Conservation (phyloP, 2,113 vertebrate genomes). For the Sorex araneus region DNA sequence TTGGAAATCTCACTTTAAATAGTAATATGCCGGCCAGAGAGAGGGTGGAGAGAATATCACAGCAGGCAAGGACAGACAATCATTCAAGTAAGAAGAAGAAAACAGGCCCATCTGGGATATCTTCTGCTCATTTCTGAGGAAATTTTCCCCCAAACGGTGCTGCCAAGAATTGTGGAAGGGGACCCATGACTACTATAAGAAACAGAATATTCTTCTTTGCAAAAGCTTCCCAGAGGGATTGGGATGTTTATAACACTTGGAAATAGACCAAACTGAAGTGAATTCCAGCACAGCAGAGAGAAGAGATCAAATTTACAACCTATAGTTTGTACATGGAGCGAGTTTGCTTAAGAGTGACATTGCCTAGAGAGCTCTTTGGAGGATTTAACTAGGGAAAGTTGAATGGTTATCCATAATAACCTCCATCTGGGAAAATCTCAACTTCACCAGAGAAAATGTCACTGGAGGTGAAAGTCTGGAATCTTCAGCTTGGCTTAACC, state of each 20-base stretch:
- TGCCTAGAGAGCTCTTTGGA: background rate
- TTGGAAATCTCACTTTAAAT: background rate
- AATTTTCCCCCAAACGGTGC: background rate
- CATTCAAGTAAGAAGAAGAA: constrained; percentile 29
- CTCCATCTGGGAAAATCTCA: background rate
- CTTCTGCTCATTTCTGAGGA: constrained; percentile 47
- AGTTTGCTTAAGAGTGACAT: background rate
- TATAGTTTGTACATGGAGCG: background rate
- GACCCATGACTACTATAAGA: constrained; percentile 12
- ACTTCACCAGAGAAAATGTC: background rate
- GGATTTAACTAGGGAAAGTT: background rate
- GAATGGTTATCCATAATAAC: background rate
- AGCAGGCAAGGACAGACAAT: background rate
- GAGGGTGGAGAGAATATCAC: background rate
- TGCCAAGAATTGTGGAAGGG: constrained; percentile 44
- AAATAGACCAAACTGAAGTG: background rate
- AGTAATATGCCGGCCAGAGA: constrained; percentile 22
- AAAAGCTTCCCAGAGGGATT: constrained; percentile 45
- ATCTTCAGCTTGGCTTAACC: background rate
- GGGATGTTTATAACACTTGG: constrained; percentile 43
- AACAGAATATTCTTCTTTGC: constrained; percentile 42
- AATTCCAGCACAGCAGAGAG: constrained; percentile 18
- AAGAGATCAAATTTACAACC: constrained; percentile 51
- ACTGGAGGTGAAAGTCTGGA: background rate
- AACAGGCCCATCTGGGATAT: background rate